phyloP scores from a whole-genome alignment of 2,888 invertebrate genomes.

The Amiota communis region DNA sequence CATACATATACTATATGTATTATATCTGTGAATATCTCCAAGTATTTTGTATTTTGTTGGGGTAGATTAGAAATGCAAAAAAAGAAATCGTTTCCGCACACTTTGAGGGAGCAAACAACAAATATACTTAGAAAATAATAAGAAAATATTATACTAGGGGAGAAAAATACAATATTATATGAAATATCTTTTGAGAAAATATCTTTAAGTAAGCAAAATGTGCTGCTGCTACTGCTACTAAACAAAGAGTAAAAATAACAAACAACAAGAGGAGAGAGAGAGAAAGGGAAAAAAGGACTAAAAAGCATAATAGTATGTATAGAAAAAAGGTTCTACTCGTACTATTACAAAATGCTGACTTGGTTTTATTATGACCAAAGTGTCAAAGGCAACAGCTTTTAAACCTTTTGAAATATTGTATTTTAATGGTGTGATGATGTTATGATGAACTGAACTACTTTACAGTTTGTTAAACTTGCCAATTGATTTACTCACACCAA shows the following conservation, averaged over 20 bases:
- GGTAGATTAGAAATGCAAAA: constrained; percentile 54
- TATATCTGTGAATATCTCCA: constrained; percentile 35
- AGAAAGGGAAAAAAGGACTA: background rate
- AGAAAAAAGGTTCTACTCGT: background rate
- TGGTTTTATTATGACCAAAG: constrained; percentile 47
- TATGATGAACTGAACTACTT: constrained; percentile 61
- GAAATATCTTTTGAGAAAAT: constrained; percentile 50
- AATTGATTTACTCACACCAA: constrained; percentile 60
- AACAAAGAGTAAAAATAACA: constrained; percentile 19
- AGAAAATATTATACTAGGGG: constrained; percentile 20
- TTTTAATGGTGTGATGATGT: background rate
- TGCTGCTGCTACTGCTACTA: background rate
- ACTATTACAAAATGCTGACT: too few relatives aligned
- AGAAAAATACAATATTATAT: constrained; percentile 32
- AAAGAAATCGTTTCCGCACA: constrained; percentile 19
- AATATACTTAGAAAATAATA: constrained; percentile 40
- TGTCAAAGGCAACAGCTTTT: constrained; percentile 51
- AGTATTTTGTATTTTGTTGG: constrained; percentile 49
- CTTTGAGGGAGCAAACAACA: constrained; percentile 13
- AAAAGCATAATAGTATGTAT: constrained; percentile 42
- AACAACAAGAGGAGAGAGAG: constrained; percentile 35
- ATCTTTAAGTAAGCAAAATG: constrained; percentile 40
- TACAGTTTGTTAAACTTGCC: constrained; percentile 53
- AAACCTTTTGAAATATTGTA: too few relatives aligned
- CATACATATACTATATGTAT: constrained; percentile 33